Evolutionary conservation across 2,113 vertebrate genomes (phyloP).

Genomic region (Boulengeromyrus knoepffleri): DNA sequence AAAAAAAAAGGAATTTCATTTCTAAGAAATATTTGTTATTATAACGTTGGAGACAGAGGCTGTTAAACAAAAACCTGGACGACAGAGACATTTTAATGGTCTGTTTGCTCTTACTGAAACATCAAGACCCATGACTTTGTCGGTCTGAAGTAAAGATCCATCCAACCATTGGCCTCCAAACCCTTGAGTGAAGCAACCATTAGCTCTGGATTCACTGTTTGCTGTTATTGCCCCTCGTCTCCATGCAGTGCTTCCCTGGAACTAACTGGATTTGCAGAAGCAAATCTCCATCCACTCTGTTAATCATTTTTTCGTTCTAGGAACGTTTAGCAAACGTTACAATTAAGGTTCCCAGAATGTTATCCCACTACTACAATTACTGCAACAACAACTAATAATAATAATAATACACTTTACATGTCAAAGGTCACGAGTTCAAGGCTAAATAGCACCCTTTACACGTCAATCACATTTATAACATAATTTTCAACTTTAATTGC

Average conservation of each 20-base stretch:
- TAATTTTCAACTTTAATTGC: neutral
- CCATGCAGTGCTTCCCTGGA: neutral
- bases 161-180: neutral
- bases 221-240: neutral
- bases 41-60: neutral
- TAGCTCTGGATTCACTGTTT: neutral
- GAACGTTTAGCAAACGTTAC: neutral
- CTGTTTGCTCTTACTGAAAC: neutral
- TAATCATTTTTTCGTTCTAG: neutral
- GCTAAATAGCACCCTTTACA: neutral
- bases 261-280: no score
- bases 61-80: constrained; percentile 7
- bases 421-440: neutral
- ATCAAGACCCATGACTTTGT: neutral
- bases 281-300: neutral
- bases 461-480: neutral
- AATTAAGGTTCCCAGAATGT: neutral
- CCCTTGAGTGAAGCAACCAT: neutral
- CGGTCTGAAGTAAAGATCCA: neutral
- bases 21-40: neutral
- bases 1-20: neutral
- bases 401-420: neutral
- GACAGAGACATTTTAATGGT: constrained; percentile 2
- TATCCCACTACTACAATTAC: neutral
- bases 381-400: neutral